phyloP scores from a whole-genome alignment of 2,113 vertebrate genomes.

The Dicentrarchus labrax region DNA sequence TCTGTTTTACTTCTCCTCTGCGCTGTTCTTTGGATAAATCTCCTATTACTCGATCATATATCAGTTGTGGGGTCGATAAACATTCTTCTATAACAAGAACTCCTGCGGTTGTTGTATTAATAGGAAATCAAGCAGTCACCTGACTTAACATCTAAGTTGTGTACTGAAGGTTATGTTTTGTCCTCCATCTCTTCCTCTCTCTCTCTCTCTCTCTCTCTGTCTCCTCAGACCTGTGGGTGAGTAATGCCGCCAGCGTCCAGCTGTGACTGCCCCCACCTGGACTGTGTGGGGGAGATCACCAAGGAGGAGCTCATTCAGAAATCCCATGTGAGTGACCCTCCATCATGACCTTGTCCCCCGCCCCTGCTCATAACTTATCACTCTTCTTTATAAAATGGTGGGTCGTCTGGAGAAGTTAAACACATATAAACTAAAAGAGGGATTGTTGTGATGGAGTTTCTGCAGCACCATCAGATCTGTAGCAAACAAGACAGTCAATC shows the following conservation, averaged over 20 bases:
- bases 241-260: constrained; percentile 85
- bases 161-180: neutral
- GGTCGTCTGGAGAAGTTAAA: neutral
- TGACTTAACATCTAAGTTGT: neutral
- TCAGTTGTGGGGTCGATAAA: neutral
- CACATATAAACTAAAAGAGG: neutral
- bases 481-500: too few species aligned
- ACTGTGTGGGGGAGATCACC: constrained; percentile 97
- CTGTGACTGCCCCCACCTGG: constrained; percentile 93
- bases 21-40: constrained; percentile 3
- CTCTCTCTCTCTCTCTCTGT: neutral
- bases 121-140: neutral
- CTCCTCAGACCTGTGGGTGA: constrained; percentile 48
- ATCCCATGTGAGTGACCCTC: constrained; percentile 91
- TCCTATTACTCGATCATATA: neutral
- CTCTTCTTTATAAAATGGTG: too few species aligned
- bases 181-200: neutral
- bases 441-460: neutral
- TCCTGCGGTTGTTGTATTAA: neutral
- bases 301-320: constrained; percentile 98
- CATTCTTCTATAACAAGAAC: neutral
- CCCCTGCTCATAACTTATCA: neutral
- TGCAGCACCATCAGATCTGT: neutral
- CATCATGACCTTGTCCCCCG: neutral
- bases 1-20: constrained; percentile 9